Percentiles rank a stretch among this genome's conserved stretches.
phyloP scores from a whole-genome alignment of 2,888 invertebrate species.

The Drosophila mulleri region DNA sequence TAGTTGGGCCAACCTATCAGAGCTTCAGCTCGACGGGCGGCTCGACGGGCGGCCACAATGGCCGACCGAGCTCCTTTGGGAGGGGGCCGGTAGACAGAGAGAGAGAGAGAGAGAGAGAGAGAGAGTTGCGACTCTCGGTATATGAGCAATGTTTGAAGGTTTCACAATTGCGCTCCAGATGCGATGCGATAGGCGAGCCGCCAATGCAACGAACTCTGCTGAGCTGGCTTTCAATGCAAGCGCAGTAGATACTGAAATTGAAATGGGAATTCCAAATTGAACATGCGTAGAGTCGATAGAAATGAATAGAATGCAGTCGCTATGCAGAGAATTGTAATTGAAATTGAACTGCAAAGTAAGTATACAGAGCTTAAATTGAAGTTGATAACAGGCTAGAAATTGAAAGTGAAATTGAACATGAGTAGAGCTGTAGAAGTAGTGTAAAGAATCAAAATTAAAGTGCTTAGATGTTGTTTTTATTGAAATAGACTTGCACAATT shows the following conservation, averaged over 20 bases:
- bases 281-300: too few species aligned
- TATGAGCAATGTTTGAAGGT: constrained; percentile 1
- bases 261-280: not conserved
- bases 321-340: not conserved
- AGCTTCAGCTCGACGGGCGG: constrained; percentile 22
- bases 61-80: constrained; percentile 51
- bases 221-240: too few species aligned
- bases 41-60: constrained; percentile 75
- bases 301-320: too few species aligned
- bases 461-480: too few species aligned
- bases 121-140: not conserved
- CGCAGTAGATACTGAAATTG: not conserved
- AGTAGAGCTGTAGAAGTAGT: not conserved
- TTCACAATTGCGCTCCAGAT: not conserved
- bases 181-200: not conserved
- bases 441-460: too few species aligned
- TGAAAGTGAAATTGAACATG: not conserved
- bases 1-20: constrained; percentile 61
- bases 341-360: not conserved
- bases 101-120: not conserved
- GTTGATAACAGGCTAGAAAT: not conserved
- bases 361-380: not conserved
- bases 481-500: too few species aligned
- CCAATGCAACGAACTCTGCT: not conserved
- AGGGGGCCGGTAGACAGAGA: not conserved